Conservation (phyloP, 2,888 invertebrate species). For the Conistra vaccinii region DNA sequence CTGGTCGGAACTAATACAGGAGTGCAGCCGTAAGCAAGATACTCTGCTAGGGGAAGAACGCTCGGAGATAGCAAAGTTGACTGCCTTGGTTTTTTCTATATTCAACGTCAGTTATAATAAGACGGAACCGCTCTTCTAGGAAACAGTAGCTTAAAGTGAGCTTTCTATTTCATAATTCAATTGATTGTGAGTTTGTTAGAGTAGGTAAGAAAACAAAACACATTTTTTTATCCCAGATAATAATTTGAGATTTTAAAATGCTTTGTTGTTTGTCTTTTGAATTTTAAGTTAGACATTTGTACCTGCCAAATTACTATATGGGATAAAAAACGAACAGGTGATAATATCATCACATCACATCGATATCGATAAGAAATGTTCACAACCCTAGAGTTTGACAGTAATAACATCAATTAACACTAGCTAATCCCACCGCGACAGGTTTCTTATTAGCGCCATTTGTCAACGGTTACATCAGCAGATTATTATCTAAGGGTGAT, state of each 20-base stretch:
- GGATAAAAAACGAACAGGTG: no score
- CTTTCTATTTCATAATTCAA: background rate
- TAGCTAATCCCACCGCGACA: slow-evolving; percentile 86
- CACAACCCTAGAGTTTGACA: slow-evolving; percentile 72
- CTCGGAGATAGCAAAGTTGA: no score
- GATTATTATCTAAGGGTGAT: slow-evolving; percentile 51
- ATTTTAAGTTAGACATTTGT: no score
- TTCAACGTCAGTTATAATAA: no score
- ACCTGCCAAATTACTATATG: no score
- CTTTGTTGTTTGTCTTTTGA: no score
- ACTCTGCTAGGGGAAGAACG: no score
- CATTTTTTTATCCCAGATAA: no score
- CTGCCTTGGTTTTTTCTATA: no score
- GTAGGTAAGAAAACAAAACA: background rate
- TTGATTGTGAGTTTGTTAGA: background rate
- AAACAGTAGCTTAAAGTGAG: background rate
- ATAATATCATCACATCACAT: background rate
- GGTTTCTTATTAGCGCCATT: slow-evolving; percentile 90
- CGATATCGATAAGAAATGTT: slow-evolving; percentile 24
- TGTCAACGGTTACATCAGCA: slow-evolving; percentile 74
- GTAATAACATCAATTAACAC: slow-evolving; percentile 86
- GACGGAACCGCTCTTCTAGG: background rate
- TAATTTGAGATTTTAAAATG: no score
- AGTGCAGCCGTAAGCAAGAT: no score
- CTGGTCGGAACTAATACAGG: no score